Base-by-base conservation (phyloP, 2,888 invertebrate species). In the Tethea ocularis region DNA sequence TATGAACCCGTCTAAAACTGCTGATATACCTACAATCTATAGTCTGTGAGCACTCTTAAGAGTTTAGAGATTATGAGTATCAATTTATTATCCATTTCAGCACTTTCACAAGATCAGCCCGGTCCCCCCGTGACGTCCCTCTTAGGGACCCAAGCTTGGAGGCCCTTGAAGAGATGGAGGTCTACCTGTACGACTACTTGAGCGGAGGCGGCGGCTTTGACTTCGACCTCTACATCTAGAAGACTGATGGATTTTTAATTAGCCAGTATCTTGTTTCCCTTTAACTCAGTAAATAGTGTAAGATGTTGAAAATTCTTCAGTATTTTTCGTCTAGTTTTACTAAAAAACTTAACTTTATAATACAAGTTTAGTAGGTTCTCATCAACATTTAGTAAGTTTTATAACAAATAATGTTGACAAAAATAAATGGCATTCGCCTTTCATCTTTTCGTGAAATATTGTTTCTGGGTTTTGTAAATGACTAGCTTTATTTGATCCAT, bases 141-240 rank as follows among this genome's bases (percentile, higher is more conserved):
- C 72, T 87, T n/a, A 80, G 79, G 26, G 91, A 89, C 75, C 93
- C 84, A 38, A 86, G 86, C 74, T 85, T 83, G 57, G 91, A 93
- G 41, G 94, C 94, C 10, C 80, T 94, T 0, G 94, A 95, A 61
- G 94, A 94, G 62, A 89, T 95, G 85, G 94, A 94, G 1, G 91
- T 94, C 2, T 94, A 94, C 63, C 87, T 95, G 59, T 95, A 95
- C 77, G 95, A 95, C 78, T 95, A 95, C 82, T 89, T 95, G 59
- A 95, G 95, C 66, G 94, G 94, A 6, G 93, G 91, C 26, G 94
- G 93, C 62, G 93, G 93, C 15, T 87, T 94, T 60, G 95, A 95
- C 71, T 88, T 94, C 57, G 95, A 95, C 63, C 72, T 91, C 11
- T 91, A 89, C 71, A 82, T 91, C 75, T 92, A 84, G 65, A 79